Evolutionary conservation across 2,797 vertebrate species (phyloP), one percentile per base, ranked within the genome.

Genomic region (Pogonophryne albipinna): DNA sequence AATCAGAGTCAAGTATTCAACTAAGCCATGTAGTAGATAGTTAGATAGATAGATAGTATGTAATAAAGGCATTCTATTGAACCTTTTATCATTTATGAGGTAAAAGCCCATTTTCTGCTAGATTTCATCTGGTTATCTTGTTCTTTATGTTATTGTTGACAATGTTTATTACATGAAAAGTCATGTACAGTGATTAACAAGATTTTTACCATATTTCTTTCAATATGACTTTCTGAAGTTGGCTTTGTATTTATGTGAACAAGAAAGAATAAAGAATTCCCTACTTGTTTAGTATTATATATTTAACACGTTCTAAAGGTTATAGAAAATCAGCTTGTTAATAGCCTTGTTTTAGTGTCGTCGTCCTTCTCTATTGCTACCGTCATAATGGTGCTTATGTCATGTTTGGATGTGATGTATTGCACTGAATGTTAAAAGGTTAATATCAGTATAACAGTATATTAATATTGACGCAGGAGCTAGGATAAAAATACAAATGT

Each of bases 371-470:
- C 16, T 38, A 0, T 45, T 38, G 34, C 34, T 9, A 27, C 4
- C 27, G 5, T 64, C n/a, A 52, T 53, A 23, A 13, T 45, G 62
- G 87, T 50, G 69, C 81, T 78, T 75, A 83, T 78, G 79, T 72
- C 70, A 65, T 27, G 27, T 74, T 67, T 74, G 70, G 68, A 66
- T 72, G 72, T 83, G 82, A 83, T 89, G 69, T 60, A 83, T 66
- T 59, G 72, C 57, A 68, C 19, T 51, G 31, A 4, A 52, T 82
- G 83, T 80, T 75, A 74, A 89, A 92, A 92, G 90, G 87, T 92
- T 92, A 82, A 93, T 92, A 90, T 85, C 74, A 91, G 93, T 91
- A 85, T 67, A 61, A 71, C 44, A 45, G 80, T 84, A 82, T 82
- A 74, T 93, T 87, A 79, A 87, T 90, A 90, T 82, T 83, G 84